phyloP scores from a whole-genome alignment of 2,113 vertebrate species.

The Indicator indicator region DNA sequence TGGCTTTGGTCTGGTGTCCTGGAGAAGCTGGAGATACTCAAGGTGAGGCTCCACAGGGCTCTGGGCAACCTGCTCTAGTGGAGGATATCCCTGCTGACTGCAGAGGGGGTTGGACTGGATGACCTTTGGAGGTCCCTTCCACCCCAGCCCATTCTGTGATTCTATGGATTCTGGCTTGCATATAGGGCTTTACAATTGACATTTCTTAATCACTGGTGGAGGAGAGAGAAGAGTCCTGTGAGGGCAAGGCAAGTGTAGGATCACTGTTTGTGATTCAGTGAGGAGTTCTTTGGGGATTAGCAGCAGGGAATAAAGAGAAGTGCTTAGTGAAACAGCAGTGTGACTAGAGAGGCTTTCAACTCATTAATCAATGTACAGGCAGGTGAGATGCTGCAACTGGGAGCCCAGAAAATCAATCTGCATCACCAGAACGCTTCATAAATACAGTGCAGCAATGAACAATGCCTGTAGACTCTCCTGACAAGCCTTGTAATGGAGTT shows the following conservation, averaged over 20 bases:
- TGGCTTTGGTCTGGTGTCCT: background rate
- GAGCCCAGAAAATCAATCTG: background rate
- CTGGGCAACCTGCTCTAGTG: too few relatives aligned
- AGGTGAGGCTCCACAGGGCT: too few relatives aligned
- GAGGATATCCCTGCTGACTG: too few relatives aligned
- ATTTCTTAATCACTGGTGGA: background rate
- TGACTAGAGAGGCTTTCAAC: background rate
- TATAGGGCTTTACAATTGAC: background rate
- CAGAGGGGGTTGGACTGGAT: too few relatives aligned
- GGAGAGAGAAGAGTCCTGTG: background rate
- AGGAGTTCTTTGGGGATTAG: background rate
- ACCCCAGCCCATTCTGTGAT: too few relatives aligned
- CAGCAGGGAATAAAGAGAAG: background rate
- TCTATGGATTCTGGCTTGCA: background rate
- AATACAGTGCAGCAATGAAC: background rate
- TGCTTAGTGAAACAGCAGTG: background rate
- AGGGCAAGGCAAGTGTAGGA: background rate
- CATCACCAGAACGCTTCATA: background rate
- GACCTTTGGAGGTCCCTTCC: too few relatives aligned
- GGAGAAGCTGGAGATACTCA: background rate
- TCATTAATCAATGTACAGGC: background rate
- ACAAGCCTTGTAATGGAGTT: background rate
- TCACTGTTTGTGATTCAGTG: background rate
- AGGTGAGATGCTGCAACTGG: background rate
- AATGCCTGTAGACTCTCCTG: background rate